A percentile compares a stretch with the other conserved stretches of the same genome.
These are phyloP conservation scores for Lepidurus arcticus DNA, from an alignment of 1,140 invertebrate genomes.

Conservation along the genomic window DNA sequence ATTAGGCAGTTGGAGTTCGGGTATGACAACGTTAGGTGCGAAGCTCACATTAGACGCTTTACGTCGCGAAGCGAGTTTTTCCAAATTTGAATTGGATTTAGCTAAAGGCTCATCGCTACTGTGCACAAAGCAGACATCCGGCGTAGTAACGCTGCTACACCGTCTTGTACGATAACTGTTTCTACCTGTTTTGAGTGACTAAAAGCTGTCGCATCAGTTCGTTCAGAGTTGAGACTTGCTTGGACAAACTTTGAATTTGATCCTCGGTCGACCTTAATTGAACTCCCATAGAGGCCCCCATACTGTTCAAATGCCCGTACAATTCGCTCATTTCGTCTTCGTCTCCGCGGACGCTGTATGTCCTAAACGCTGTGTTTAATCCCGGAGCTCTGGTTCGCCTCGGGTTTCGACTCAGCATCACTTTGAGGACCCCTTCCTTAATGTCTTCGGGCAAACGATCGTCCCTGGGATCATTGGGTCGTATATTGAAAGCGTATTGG, in stretches of 20 bases:
- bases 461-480: constrained; percentile 71
- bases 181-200: neutral
- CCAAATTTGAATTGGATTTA: no score
- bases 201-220: neutral
- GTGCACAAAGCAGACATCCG: no score
- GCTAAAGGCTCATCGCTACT: no score
- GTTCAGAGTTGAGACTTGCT: neutral
- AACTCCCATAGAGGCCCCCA: neutral
- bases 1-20: no score
- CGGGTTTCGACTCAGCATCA: constrained; percentile 1
- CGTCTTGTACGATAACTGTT: neutral
- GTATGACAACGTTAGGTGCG: no score
- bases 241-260: neutral
- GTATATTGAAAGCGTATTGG: no score
- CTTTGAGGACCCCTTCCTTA: constrained; percentile 47
- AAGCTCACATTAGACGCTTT: no score
- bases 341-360: neutral
- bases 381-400: neutral
- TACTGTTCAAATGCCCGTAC: neutral
- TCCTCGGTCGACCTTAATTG: neutral
- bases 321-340: neutral
- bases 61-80: no score
- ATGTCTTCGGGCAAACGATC: constrained; percentile 66
- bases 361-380: neutral
- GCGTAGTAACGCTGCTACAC: neutral